A percentile compares a stretch with the other conserved stretches of the same genome.
Conservation (phyloP, 1,140 invertebrate species). For the Temnothorax nylanderi region DNA sequence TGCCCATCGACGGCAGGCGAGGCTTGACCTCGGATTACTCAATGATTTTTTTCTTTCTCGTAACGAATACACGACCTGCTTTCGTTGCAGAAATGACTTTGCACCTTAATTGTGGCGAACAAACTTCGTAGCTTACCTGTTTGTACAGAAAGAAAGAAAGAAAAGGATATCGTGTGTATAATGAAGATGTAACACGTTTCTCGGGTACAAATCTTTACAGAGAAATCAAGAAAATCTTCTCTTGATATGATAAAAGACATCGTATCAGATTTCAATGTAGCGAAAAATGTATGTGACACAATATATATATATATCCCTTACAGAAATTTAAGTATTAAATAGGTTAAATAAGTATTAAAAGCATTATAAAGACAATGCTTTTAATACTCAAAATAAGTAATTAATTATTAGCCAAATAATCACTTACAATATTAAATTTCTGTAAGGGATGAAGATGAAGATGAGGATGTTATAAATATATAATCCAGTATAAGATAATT, state of each 20-base stretch:
- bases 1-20: conserved; percentile 56
- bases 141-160: background rate
- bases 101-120: background rate
- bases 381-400: too few relatives aligned
- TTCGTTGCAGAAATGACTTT: conserved; percentile 11
- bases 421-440: too few relatives aligned
- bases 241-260: background rate
- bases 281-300: background rate
- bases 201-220: background rate
- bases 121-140: background rate
- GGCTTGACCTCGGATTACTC: conserved; percentile 61
- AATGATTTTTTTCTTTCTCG: conserved; percentile 44
- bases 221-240: background rate
- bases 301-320: background rate
- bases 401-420: too few relatives aligned
- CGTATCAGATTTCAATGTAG: background rate
- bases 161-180: background rate
- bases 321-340: too few relatives aligned
- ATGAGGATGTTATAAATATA: background rate
- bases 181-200: background rate
- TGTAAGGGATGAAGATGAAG: background rate
- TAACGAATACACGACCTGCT: conserved; percentile 30
- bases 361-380: too few relatives aligned
- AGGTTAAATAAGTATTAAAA: too few relatives aligned
- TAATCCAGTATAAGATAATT: background rate